phyloP scores from a whole-genome alignment of 2,797 vertebrate species.

The Triplophysa yarkandensis region DNA sequence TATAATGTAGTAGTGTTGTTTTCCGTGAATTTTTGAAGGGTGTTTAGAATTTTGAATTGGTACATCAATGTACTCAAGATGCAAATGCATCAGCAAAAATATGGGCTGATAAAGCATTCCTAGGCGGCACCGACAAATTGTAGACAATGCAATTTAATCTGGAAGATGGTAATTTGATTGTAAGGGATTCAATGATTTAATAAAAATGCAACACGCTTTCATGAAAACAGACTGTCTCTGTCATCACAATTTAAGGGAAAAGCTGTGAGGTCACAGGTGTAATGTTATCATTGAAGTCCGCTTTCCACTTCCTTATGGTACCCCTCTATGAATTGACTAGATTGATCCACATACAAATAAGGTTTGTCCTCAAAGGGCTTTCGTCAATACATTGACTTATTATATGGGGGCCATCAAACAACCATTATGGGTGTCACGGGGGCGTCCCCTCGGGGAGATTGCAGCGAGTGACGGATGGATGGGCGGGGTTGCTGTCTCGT shows the following conservation, averaged over 20 bases:
- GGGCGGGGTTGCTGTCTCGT: constrained; percentile 64
- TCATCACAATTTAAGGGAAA: constrained; percentile 59
- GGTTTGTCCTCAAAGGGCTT: constrained; percentile 79
- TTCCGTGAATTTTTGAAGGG: background rate
- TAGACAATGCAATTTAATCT: constrained; percentile 60
- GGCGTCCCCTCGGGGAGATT: constrained; percentile 71
- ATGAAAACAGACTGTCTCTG: constrained; percentile 74
- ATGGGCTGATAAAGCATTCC: constrained; percentile 56
- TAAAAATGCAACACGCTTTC: constrained; percentile 72
- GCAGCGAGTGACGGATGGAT: constrained; percentile 77
- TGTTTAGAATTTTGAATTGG: constrained; percentile 35
- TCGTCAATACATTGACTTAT: constrained; percentile 95
- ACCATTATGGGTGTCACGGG: constrained; percentile 86
- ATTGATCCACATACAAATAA: constrained; percentile 88
- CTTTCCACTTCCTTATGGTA: constrained; percentile 56
- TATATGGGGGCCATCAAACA: constrained; percentile 96
- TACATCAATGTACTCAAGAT: constrained; percentile 36
- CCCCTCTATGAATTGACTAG: constrained; percentile 82
- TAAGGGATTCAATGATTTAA: constrained; percentile 73
- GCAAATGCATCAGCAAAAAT: constrained; percentile 50
- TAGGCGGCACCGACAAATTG: constrained; percentile 48
- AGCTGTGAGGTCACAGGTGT: constrained; percentile 74
- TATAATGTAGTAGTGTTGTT: background rate
- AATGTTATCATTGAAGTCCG: constrained; percentile 63
- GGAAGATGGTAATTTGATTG: constrained; percentile 73